A percentile compares a stretch with the other conserved stretches of the same genome.
These are phyloP conservation scores for Micronycteris hirsuta DNA, from an alignment of 2,113 vertebrate genomes.

Conservation along the genomic window DNA sequence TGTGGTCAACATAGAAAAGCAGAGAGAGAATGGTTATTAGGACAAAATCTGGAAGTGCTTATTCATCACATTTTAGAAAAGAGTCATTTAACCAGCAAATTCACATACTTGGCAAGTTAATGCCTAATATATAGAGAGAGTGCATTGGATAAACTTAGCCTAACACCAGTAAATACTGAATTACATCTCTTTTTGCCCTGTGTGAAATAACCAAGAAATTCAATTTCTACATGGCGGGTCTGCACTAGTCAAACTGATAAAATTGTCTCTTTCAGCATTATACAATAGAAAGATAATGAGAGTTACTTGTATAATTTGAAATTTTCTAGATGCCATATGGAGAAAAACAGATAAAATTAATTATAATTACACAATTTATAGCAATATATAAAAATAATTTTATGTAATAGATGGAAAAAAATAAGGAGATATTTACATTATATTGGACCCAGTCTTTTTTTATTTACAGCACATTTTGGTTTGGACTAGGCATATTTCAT, in stretches of 20 bases:
- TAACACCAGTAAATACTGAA: not conserved
- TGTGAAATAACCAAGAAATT: not conserved
- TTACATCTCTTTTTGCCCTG: not conserved
- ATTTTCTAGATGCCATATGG: not conserved
- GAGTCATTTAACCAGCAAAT: not conserved
- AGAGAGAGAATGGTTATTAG: not conserved
- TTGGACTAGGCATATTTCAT: not conserved
- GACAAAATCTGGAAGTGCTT: not conserved
- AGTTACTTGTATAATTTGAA: not conserved
- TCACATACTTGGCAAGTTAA: not conserved
- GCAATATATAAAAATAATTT: not conserved
- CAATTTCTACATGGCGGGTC: not conserved
- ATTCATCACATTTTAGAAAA: not conserved
- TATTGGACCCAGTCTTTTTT: not conserved
- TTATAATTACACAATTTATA: not conserved
- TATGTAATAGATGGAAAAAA: not conserved
- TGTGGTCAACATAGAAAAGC: not conserved
- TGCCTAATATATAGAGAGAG: not conserved
- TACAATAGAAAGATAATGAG: not conserved
- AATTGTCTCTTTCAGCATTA: not conserved
- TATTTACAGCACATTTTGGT: not conserved
- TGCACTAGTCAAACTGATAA: not conserved
- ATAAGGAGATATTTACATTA: not conserved
- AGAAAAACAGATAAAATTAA: not conserved
- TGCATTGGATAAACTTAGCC: not conserved